A percentile compares a stretch with the other conserved stretches of the same genome.
These are phyloP conservation scores for Tragelaphus imberbis DNA, from an alignment of 2,113 vertebrate species.

Conservation along the genomic window DNA sequence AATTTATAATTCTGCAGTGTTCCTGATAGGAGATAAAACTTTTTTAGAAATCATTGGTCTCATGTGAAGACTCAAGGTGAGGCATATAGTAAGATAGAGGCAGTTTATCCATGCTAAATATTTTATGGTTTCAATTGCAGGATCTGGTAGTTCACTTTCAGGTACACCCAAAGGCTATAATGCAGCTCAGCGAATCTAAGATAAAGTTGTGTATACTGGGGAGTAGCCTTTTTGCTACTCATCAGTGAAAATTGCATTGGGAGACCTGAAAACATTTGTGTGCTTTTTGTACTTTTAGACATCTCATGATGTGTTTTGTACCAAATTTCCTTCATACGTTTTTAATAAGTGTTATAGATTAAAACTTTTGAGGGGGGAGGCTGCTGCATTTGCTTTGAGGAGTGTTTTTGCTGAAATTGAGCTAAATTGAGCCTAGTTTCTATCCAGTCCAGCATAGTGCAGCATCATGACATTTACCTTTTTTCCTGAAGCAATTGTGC, in stretches of 20 bases:
- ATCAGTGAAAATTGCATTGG: neutral
- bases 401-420: constrained; percentile 1
- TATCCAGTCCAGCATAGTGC: neutral
- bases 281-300: neutral
- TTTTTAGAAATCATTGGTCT: neutral
- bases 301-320: neutral
- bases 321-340: neutral
- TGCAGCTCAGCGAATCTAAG: neutral
- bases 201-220: neutral
- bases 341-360: constrained; percentile 8
- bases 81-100: neutral
- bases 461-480: neutral
- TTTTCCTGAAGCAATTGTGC: neutral
- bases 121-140: neutral
- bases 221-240: neutral
- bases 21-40: neutral
- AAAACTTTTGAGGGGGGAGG: neutral
- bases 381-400: neutral
- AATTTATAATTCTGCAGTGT: neutral
- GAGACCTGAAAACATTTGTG: neutral
- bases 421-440: neutral
- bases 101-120: neutral
- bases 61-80: neutral
- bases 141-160: neutral
- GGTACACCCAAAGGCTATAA: neutral